Evolutionary conservation across 2,888 invertebrate genomes (phyloP).

Genomic region (Drosophila austrosaltans): DNA sequence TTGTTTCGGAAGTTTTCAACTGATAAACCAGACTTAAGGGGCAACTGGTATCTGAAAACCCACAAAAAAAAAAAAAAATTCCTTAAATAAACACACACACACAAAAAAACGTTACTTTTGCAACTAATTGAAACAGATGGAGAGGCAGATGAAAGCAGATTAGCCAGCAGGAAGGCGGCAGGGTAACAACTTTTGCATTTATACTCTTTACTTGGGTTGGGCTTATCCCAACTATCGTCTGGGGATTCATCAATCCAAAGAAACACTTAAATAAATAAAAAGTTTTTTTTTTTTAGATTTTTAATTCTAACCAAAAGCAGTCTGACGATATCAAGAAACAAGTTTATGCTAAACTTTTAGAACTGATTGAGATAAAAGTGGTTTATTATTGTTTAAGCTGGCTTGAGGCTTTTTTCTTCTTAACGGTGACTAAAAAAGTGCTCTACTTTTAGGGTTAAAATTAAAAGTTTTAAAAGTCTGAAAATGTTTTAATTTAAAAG

Average conservation of each 20-base stretch:
- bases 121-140: conserved; percentile 52
- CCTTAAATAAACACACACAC: neutral
- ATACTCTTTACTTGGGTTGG: neutral
- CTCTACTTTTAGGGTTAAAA: too few relatives aligned
- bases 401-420: too few relatives aligned
- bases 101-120: conserved; percentile 12
- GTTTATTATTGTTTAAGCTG: too few relatives aligned
- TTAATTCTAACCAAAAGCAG: too few relatives aligned
- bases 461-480: too few relatives aligned
- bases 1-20: conserved; percentile 50
- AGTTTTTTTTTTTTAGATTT: too few relatives aligned
- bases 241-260: neutral
- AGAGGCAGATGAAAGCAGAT: conserved; percentile 25
- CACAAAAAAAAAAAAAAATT: neutral
- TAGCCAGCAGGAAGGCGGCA: conserved; percentile 17
- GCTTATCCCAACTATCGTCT: neutral
- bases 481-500: too few relatives aligned
- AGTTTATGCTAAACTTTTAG: too few relatives aligned
- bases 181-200: neutral
- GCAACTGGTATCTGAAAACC: neutral
- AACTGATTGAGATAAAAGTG: too few relatives aligned
- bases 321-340: too few relatives aligned
- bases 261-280: too few relatives aligned
- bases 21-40: conserved; percentile 42
- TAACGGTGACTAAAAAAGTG: too few relatives aligned